Evolutionary conservation across 1,140 invertebrate species (phyloP), one percentile per base, ranked within the genome.

Genomic region (Semibalanus balanoides): DNA sequence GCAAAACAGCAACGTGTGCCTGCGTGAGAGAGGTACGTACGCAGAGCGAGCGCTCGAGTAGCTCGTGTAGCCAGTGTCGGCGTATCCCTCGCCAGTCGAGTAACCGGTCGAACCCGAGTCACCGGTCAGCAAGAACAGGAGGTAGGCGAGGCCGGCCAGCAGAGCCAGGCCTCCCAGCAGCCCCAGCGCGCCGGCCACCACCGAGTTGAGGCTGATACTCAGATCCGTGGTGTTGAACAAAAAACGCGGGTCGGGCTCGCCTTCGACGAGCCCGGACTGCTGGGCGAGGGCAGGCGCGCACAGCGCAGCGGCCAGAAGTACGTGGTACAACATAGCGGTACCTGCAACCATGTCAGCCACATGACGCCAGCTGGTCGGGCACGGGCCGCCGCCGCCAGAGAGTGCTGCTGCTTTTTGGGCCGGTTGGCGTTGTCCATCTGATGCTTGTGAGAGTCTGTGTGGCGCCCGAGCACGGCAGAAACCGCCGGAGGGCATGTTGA

Each of bases 111-210:
- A n/a, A 9, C 29, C 70, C 11, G 28, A 28, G 70, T 72, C 70
- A 3, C 70, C 70, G 25, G 29, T 29, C 25, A 72, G 70, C 70
- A 72, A 11, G n/a, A 30, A 28, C 25, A 72, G n/a, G 25, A 72
- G 70, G 29, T 29, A 72, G 70, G 70, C 70, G 28, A 72, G 70
- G 29, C 28, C 70, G 28, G 70, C 70, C 70, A 72, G 70, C 70
- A 72, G 70, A 3, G 70, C 70, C 70, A 72, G 70, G 25, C 70
- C 70, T 17, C 70, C 70, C n/a, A 72, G 70, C 7, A 72, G 9
- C 28, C 19, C 70, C 70, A 72, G 70, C 25, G 25, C 11, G 28
- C 70, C 70, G 70, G 70, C 70, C 7, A 29, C 3, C n/a, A 72
- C 70, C 29, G 70, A 72, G 29, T 72, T 72, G 7, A 72, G 25